These are phyloP conservation scores for Hylaeus anthracinus DNA, from an alignment of 1,140 invertebrate species.

Conservation along the genomic window DNA sequence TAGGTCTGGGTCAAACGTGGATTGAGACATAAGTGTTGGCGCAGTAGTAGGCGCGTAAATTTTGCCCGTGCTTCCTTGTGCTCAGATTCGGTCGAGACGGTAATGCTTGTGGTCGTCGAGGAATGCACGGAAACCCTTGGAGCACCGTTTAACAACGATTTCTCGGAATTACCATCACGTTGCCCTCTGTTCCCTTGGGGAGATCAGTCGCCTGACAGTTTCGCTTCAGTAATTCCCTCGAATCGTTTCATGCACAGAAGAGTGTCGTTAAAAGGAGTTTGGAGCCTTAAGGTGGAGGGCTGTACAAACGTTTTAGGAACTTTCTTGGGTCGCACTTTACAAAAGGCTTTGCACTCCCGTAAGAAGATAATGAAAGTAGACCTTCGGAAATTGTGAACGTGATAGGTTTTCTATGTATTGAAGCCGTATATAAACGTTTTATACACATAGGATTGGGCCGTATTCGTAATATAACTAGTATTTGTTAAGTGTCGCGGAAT, in stretches of 20 bases:
- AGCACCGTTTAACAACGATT: conserved; percentile 39
- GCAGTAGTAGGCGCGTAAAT: conserved; percentile 2
- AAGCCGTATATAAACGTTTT: too few relatives aligned
- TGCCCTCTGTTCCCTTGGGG: background rate
- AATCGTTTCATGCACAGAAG: conserved; percentile 14
- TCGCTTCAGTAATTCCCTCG: conserved; percentile 7
- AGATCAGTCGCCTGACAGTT: conserved; percentile 23
- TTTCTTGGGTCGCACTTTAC: background rate
- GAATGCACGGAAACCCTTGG: conserved; percentile 40
- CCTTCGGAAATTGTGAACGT: too few relatives aligned
- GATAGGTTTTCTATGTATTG: too few relatives aligned
- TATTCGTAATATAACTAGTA: too few relatives aligned
- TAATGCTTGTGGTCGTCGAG: conserved; percentile 36
- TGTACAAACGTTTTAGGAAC: background rate
- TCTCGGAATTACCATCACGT: conserved; percentile 35
- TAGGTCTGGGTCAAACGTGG: too few relatives aligned
- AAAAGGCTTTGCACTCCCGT: too few relatives aligned
- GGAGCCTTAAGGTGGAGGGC: background rate
- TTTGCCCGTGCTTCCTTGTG: background rate
- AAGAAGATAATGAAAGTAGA: too few relatives aligned
- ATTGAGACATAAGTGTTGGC: too few relatives aligned
- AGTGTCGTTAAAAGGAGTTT: conserved; percentile 16
- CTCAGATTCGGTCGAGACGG: conserved; percentile 14
- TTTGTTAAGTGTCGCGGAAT: too few relatives aligned
- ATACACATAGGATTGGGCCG: too few relatives aligned